Base-by-base conservation (phyloP, 2,797 vertebrate species). In the Delichon dasypus region DNA sequence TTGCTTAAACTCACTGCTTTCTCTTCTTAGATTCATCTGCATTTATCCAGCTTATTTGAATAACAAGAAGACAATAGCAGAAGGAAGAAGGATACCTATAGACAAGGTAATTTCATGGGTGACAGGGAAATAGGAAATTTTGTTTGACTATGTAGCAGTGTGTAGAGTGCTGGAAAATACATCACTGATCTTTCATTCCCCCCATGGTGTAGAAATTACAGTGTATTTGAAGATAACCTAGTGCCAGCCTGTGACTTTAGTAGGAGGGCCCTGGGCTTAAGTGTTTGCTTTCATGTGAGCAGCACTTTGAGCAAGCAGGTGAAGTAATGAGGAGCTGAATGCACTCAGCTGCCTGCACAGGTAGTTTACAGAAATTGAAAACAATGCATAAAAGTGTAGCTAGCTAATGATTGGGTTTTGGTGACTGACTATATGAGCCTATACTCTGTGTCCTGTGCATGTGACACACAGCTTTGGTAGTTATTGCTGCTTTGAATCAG, bases 1-100 rank as follows among this genome's bases (percentile, higher is more conserved):
- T 89, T 64, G 18, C 11, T 66, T 80, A 84, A 91, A 47, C n/a
- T 45, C 36, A 3, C 32, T 75, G 10, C 71, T 91, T 85, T 84
- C 6, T 88, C 29, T 85, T 85, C 97, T 79, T 97, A 99, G 99
- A 97, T 99, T 98, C 90, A 97, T 99, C 93, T 99, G 99, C 93
- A 96, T 99, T 84, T 99, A 99, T 95, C 99, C 99, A 17, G 97
- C 99, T 16, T 99, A 99, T 96, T 98, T 99, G 96, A 99, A 99
- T 98, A 99, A 98, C 92, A 99, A 99, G 97, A 99, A 99, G 97
- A 99, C 98, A 8, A 97, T 99, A 96, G 99, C 99, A 12, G 99
- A 99, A 96, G 99, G 99, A 66, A 98, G 99, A 71, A 97, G 99
- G 94, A 99, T 99, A 96, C 98, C 99, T 14, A 42, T 98, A 70